These are phyloP conservation scores for Thunnus thynnus DNA, from an alignment of 2,113 vertebrate genomes.

Conservation along the genomic window DNA sequence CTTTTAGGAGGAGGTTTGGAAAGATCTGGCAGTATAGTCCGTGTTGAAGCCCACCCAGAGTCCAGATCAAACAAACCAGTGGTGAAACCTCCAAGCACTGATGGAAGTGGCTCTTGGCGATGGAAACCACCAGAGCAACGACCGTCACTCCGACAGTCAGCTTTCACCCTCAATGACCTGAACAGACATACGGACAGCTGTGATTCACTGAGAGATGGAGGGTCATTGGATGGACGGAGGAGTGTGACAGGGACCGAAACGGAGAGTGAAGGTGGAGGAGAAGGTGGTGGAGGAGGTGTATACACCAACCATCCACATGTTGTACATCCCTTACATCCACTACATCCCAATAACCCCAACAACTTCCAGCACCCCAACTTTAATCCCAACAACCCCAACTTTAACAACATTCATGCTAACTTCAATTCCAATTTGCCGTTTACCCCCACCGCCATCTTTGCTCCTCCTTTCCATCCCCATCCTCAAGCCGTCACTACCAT, in stretches of 20 bases:
- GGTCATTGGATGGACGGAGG: conserved; percentile 88
- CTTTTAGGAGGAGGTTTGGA: conserved; percentile 69
- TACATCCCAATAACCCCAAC: conserved; percentile 66
- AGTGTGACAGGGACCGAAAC: conserved; percentile 77
- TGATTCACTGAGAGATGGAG: conserved; percentile 90
- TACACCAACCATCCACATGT: conserved; percentile 69
- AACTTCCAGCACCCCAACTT: conserved; percentile 57
- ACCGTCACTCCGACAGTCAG: conserved; percentile 88
- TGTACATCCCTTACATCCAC: conserved; percentile 72
- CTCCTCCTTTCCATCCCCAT: conserved; percentile 88
- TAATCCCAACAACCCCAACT: conserved; percentile 46
- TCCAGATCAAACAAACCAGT: conserved; percentile 86
- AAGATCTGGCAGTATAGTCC: conserved; percentile 87
- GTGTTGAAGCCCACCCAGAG: conserved; percentile 95
- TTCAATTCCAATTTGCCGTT: conserved; percentile 48
- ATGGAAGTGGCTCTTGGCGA: conserved; percentile 95
- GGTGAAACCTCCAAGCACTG: conserved; percentile 92
- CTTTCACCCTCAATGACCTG: conserved; percentile 92
- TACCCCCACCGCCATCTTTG: conserved; percentile 49
- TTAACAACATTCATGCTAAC: conserved; percentile 37
- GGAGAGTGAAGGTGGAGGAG: conserved; percentile 63
- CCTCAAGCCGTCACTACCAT: conserved; percentile 93
- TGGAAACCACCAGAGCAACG: conserved; percentile 93
- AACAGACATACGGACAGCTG: conserved; percentile 92
- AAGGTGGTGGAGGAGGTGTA: conserved; percentile 44